Evolutionary conservation across 2,797 vertebrate genomes (phyloP).

Genomic region (Rhabdophis nuchalis): DNA sequence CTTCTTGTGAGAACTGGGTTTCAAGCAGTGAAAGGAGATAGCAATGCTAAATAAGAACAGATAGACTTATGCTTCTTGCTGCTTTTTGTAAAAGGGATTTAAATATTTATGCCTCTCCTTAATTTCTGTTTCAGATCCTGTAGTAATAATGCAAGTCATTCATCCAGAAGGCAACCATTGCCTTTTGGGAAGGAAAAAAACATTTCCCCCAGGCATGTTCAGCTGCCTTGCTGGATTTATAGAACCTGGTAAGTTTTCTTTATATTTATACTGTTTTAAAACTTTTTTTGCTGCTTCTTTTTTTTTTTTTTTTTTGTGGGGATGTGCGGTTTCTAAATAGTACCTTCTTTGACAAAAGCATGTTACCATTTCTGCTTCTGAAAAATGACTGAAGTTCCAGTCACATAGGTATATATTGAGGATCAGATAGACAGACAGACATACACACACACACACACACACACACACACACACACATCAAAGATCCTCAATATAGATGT

Average conservation of each 20-base stretch:
- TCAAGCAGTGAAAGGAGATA: background rate
- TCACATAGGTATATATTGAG: background rate
- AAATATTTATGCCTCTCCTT: conserved; percentile 6
- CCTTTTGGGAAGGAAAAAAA: conserved; percentile 89
- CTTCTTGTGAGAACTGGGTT: background rate
- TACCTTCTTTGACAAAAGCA: background rate
- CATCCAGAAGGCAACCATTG: conserved; percentile 91
- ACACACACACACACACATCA: background rate
- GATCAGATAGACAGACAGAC: background rate
- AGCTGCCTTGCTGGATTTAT: conserved; percentile 94
- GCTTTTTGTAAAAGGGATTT: conserved; percentile 14
- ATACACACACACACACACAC: too few species aligned
- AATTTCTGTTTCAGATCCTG: conserved; percentile 78
- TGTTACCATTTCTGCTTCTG: background rate
- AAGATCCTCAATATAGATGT: too few species aligned
- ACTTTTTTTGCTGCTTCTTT: background rate
- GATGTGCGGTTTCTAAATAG: background rate
- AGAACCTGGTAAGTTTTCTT: conserved; percentile 81
- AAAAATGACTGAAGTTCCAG: background rate
- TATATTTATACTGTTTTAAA: background rate
- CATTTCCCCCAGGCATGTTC: conserved; percentile 85
- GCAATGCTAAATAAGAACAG: background rate
- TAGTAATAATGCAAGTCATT: conserved; percentile 95
- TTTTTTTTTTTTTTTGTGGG: background rate
- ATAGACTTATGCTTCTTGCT: background rate